Percentiles rank a stretch among this genome's conserved stretches.
Conservation (phyloP, 2,113 vertebrate genomes). For the Cephalopterus ornatus region DNA sequence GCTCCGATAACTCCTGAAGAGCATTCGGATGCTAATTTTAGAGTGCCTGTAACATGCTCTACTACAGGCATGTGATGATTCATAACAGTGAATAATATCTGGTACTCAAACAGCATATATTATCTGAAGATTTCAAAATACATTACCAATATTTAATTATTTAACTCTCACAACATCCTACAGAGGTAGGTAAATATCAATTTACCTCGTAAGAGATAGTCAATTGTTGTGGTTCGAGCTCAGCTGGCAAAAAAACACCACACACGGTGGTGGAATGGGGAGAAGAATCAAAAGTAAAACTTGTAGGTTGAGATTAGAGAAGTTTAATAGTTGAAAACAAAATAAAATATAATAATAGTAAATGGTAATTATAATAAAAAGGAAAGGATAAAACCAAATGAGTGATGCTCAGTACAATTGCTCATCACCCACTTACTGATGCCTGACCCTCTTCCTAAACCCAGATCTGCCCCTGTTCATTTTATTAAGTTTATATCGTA, state of each 20-base stretch:
- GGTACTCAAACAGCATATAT: background rate
- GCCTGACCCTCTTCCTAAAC: background rate
- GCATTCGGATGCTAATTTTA: background rate
- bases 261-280: background rate
- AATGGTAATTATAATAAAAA: background rate
- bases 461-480: background rate
- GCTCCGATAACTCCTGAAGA: background rate
- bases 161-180: background rate
- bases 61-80: background rate
- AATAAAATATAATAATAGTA: background rate
- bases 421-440: background rate
- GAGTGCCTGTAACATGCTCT: background rate
- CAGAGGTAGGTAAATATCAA: background rate
- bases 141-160: background rate
- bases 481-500: too few relatives aligned
- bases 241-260: background rate
- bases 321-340: background rate
- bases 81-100: background rate
- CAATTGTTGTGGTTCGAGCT: background rate
- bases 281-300: background rate
- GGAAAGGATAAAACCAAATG: background rate
- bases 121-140: background rate
- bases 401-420: background rate
- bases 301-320: background rate
- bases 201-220: background rate